phyloP scores from a whole-genome alignment of 2,113 vertebrate genomes.

The Elephas maximus region DNA sequence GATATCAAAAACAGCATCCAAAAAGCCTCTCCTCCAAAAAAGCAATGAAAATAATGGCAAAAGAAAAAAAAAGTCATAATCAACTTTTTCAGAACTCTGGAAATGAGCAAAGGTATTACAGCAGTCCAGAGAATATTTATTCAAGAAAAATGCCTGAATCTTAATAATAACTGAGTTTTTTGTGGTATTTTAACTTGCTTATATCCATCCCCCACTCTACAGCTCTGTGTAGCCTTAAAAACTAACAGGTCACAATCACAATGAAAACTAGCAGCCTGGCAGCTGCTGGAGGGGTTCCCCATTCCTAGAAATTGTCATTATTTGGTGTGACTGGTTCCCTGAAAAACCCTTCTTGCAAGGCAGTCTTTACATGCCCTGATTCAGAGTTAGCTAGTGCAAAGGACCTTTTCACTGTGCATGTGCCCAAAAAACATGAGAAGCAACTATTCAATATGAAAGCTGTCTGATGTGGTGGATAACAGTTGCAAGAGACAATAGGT shows the following conservation, averaged over 20 bases:
- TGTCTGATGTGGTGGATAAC: too few species aligned
- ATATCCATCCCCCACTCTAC: not conserved
- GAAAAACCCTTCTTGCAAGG: not conserved
- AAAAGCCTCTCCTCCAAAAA: not conserved
- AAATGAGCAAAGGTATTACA: not conserved
- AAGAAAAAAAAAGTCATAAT: not conserved
- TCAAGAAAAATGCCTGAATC: not conserved
- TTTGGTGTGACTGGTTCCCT: not conserved
- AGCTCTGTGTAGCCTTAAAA: not conserved
- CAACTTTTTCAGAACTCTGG: not conserved
- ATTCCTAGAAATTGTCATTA: not conserved
- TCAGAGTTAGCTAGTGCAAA: not conserved
- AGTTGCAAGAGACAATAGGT: too few species aligned
- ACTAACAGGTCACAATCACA: not conserved
- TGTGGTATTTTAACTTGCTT: not conserved
- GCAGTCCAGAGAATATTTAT: not conserved
- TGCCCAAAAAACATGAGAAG: too few species aligned
- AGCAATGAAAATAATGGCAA: not conserved
- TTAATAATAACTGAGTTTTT: not conserved
- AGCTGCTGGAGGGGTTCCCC: accelerated
- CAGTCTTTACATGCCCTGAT: not conserved
- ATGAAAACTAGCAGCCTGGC: not conserved
- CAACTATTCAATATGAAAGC: too few species aligned
- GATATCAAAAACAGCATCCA: not conserved
- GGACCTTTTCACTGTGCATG: too few species aligned